These are phyloP conservation scores for Macrotrachela quadricornifera DNA, from an alignment of 1,140 invertebrate genomes.

Conservation along the genomic window DNA sequence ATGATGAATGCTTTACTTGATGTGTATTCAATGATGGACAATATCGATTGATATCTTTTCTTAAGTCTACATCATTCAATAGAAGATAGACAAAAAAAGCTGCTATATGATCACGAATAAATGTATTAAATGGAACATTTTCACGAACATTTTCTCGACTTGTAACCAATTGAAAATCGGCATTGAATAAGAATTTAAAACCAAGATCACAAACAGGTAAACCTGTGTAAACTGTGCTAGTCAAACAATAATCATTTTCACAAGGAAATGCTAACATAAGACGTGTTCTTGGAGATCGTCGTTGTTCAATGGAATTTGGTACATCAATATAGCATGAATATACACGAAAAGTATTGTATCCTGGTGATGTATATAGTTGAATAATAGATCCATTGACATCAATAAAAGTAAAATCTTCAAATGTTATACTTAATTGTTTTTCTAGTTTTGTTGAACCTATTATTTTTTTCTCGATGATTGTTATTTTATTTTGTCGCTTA, in stretches of 20 bases:
- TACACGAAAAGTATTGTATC: too few relatives aligned
- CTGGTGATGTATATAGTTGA: too few relatives aligned
- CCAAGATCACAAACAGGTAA: slow-evolving; percentile 2
- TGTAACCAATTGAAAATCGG: background rate
- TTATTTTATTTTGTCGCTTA: background rate
- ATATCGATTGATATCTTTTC: background rate
- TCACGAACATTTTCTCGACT: background rate
- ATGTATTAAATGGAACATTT: background rate
- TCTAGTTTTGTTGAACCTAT: too few relatives aligned
- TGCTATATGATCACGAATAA: background rate
- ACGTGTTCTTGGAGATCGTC: too few relatives aligned
- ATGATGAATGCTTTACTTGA: too few relatives aligned
- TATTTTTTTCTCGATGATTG: background rate
- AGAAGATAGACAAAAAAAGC: background rate
- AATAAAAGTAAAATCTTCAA: too few relatives aligned
- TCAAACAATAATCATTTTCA: too few relatives aligned
- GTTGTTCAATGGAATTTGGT: too few relatives aligned
- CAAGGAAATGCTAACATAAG: too few relatives aligned
- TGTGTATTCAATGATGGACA: background rate
- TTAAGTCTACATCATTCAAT: background rate
- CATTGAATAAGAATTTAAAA: slow-evolving; percentile 3
- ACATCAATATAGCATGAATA: too few relatives aligned
- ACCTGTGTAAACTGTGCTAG: background rate
- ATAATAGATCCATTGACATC: too few relatives aligned
- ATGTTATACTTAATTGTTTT: too few relatives aligned